Conservation (phyloP, 2,888 invertebrate species). For the Sphaerophoria taeniata region DNA sequence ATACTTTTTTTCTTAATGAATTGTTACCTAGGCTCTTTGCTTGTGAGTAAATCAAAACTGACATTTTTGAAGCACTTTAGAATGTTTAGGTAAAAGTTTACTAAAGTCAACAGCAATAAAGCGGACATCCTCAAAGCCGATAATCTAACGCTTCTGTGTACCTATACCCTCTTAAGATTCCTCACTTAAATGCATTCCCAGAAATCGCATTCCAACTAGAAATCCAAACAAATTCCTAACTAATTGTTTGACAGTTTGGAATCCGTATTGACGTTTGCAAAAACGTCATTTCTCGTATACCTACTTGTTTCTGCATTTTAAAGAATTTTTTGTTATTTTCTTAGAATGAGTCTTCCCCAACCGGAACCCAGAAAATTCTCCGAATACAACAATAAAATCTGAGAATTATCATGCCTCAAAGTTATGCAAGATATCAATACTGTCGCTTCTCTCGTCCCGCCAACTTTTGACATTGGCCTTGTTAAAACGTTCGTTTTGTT, state of each 20-base stretch:
- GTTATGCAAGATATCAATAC: constrained; percentile 10
- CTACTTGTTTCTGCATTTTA: not conserved
- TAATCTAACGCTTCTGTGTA: not conserved
- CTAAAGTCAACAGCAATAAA: not conserved
- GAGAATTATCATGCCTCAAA: constrained; percentile 8
- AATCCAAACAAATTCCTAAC: constrained; percentile 9
- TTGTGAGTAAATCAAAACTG: too few relatives aligned
- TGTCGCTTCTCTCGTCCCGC: not conserved
- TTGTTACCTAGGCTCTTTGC: too few relatives aligned
- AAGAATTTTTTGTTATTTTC: not conserved
- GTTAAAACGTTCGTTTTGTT: not conserved
- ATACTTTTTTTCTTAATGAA: too few relatives aligned
- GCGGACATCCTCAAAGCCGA: not conserved
- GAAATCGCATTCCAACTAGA: constrained; percentile 54
- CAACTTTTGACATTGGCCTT: constrained; percentile 38
- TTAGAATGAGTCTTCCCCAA: constrained; percentile 2
- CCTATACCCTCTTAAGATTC: constrained; percentile 31
- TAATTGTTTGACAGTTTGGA: not conserved
- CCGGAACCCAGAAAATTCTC: constrained; percentile 13
- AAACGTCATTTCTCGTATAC: constrained; percentile 15
- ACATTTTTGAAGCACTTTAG: too few relatives aligned
- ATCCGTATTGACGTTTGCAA: constrained; percentile 39
- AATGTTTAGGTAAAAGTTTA: too few relatives aligned
- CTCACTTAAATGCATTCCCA: constrained; percentile 46
- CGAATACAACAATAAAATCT: constrained; percentile 27